Evolutionary conservation across 2,888 invertebrate genomes (phyloP).

Genomic region (Cheilosia vulpina): DNA sequence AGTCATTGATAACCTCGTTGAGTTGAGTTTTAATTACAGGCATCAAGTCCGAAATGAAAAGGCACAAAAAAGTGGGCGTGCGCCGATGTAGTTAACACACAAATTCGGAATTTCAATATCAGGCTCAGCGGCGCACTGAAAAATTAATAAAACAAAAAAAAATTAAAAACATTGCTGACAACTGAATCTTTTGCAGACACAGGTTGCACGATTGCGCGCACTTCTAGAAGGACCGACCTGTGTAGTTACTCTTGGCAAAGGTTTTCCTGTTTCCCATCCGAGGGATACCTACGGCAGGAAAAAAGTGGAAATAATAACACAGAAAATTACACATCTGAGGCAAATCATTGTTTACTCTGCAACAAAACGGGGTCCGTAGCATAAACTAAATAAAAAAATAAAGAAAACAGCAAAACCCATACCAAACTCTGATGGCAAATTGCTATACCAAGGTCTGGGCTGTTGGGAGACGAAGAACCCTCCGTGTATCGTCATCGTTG

Average conservation of each 20-base stretch:
- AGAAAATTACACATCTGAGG: conserved; percentile 76
- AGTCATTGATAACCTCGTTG: conserved; percentile 70
- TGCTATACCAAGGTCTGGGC: conserved; percentile 53
- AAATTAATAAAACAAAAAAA: conserved; percentile 4
- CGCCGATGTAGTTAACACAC: conserved; percentile 64
- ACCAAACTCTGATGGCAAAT: conserved; percentile 63
- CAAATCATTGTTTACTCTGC: conserved; percentile 77
- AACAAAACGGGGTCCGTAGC: conserved; percentile 64
- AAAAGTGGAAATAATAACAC: conserved; percentile 66
- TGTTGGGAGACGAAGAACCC: conserved; percentile 44
- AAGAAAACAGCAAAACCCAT: conserved; percentile 4
- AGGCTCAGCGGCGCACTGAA: conserved; percentile 36
- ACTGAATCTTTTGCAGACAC: conserved; percentile 57
- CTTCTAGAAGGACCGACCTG: conserved; percentile 38
- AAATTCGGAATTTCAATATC: conserved; percentile 72
- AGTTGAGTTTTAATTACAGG: conserved; percentile 74
- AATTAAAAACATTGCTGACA: conserved; percentile 47
- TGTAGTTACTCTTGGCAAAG: conserved; percentile 34
- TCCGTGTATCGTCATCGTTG: conserved; percentile 35
- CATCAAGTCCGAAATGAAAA: conserved; percentile 59
- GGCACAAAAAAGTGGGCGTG: conserved; percentile 66
- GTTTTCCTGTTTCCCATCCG: conserved; percentile 68
- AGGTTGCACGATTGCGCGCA: conserved; percentile 54
- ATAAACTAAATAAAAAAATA: conserved; percentile 5
- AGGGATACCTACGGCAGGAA: conserved; percentile 36